Evolutionary conservation across 1,140 invertebrate genomes (phyloP).

Genomic region (Drosophila lacertosa): DNA sequence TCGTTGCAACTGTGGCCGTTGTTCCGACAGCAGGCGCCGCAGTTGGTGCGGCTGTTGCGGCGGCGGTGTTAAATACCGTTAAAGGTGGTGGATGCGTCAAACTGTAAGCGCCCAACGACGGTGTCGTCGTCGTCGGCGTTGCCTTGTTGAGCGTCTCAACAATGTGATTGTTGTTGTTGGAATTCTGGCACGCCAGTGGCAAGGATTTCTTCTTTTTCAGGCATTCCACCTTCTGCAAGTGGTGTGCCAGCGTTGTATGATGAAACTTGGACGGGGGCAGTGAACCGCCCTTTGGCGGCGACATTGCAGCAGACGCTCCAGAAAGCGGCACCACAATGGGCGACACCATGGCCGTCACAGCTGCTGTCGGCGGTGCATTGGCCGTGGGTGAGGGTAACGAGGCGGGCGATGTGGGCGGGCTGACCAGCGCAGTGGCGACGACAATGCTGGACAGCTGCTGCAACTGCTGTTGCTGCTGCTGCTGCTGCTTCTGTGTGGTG

Average conservation of each 20-base stretch:
- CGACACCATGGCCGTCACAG: slow-evolving; percentile 76
- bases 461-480: slow-evolving; percentile 32
- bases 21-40: slow-evolving; percentile 13
- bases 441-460: slow-evolving; percentile 29
- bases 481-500: slow-evolving; percentile 55
- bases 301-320: slow-evolving; percentile 28
- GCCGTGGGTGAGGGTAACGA: slow-evolving; percentile 68
- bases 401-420: slow-evolving; percentile 78
- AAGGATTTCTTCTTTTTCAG: slow-evolving; percentile 69
- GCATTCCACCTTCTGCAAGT: slow-evolving; percentile 77
- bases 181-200: slow-evolving; percentile 60
- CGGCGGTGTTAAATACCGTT: slow-evolving; percentile 53
- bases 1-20: slow-evolving; percentile 11
- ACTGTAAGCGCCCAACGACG: slow-evolving; percentile 39
- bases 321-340: slow-evolving; percentile 58
- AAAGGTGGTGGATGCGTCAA: slow-evolving; percentile 68
- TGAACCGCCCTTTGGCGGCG: slow-evolving; percentile 60
- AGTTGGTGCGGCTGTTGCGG: slow-evolving; percentile 20
- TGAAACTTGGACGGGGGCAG: slow-evolving; percentile 81
- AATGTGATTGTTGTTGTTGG: slow-evolving; percentile 46
- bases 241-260: slow-evolving; percentile 78
- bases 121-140: slow-evolving; percentile 8
- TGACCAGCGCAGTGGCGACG: slow-evolving; percentile 60
- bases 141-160: slow-evolving; percentile 49
- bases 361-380: slow-evolving; percentile 46